Evolutionary conservation across 2,113 vertebrate genomes (phyloP), one percentile per base, ranked within the genome.

Genomic region (Thamnophis sirtalis): DNA sequence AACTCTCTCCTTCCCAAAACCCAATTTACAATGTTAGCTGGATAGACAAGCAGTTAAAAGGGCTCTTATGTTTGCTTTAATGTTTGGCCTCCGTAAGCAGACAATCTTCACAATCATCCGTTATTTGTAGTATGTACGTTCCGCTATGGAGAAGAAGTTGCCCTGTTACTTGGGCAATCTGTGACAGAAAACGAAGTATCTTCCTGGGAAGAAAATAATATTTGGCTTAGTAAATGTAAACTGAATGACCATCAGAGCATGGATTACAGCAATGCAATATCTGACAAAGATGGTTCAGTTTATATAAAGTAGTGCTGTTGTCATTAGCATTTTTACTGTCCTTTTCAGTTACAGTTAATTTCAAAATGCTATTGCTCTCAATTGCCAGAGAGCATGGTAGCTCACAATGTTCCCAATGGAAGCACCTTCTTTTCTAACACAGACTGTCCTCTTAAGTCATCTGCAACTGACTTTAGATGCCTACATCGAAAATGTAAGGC

Each of bases 101-200:
- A 0, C 93, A 93, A 50, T 97, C 95, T 0, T 98, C 97, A 0
- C 95, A 93, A 58, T 98, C 97, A 1, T 95, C 96, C 5, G 97
- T 96, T 92, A 97, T 38, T 26, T 95, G 96, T 88, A 98, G 94
- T 93, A 98, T 90, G 0, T 97, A 97, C 0, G 97, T 94, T 63
- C 98, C 97, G 0, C 93, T 92, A 53, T 94, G 97, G n/a, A 98
- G 90, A 28, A 98, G 98, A 84, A 98, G 94, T 60, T 98, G 98
- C 19, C 98, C 98, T 0, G 95, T 87, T 89, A 98, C 95, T 94
- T 98, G 98, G 68, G 97, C 96, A 2, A 95, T 51, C 0, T 97
- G 97, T 89, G 98, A 98, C 33, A 98, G 0, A 0, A 97, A 94
- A 68, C 97, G 96, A 91, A 98, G 91, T 58, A 98, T 54, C 33